A percentile compares a stretch with the other conserved stretches of the same genome.
phyloP scores from a whole-genome alignment of 2,888 invertebrate genomes.

The Limnephilus rhombicus region DNA sequence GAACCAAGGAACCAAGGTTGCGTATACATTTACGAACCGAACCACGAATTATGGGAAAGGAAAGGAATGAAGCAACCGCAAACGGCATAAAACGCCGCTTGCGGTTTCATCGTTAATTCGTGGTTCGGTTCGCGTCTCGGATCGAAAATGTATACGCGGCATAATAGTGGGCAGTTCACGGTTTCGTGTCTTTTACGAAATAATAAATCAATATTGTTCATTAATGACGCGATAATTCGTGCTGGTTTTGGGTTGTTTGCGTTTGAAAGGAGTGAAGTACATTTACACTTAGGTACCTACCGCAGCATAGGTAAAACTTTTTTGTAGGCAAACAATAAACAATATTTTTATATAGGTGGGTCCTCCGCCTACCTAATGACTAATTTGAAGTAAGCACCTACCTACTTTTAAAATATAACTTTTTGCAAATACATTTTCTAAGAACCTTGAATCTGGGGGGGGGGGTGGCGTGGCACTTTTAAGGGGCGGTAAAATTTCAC shows the following conservation, averaged over 20 bases:
- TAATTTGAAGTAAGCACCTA: no score
- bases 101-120: no score
- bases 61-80: background rate
- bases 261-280: background rate
- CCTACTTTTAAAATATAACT: no score
- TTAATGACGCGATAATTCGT: slow-evolving; percentile 15
- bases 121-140: no score
- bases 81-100: no score
- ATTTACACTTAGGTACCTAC: background rate
- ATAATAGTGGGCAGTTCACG: slow-evolving; percentile 45
- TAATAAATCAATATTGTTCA: slow-evolving; percentile 17
- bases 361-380: no score
- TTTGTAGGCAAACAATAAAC: background rate
- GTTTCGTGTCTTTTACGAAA: slow-evolving; percentile 29
- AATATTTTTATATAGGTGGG: background rate
- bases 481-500: no score
- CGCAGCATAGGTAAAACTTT: background rate
- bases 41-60: background rate
- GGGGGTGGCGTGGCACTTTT: no score
- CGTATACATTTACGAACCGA: no score
- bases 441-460: no score
- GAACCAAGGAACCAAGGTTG: no score
- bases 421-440: no score
- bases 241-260: background rate
- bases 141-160: background rate